Base-by-base conservation (phyloP, 2,888 invertebrate genomes). In the Leucozona laternaria region DNA sequence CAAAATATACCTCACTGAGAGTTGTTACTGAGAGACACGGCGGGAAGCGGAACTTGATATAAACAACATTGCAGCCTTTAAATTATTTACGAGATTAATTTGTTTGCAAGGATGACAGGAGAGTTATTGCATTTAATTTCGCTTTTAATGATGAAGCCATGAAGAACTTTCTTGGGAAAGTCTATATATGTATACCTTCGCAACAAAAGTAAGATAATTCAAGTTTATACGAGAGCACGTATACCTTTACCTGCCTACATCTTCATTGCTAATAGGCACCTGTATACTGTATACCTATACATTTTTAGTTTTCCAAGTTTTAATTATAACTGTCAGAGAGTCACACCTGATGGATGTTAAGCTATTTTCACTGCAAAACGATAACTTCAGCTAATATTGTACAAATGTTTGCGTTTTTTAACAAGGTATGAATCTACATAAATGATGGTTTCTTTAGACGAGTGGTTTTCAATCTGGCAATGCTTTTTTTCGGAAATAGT, bases 91-190 rank as follows among this genome's bases (percentile, higher is more conserved):
- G 78, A 50, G 86, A 86, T 86, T 79, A 82, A 86, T 82, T 86
- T 82, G 53, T 71, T 86, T 79, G 62, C 82, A 31, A 58, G 73
- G 73, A 82, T 82, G 86, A 86, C 86, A 79, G 86, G 28, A 71
- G 82, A 86, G 71, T 82, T 86, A 86, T 86, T 86, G 82, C 81
- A 22, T 75, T 86, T 79, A 86, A 86, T 82, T 86, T 82, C 22
- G 43, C 53, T 81, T 86, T 81, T 75, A 86, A 73, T 81, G 70
- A 45, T 60, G n/a, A n/a, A n/a, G 25, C 50, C 70, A 82, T 78
- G 78, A 64, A 70, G 78, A 43, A 53, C 72, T 73, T 73, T 76
- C 72, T 37, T 57, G n/a, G 22, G 50, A 62, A 76, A 68, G 48
- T 50, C 43, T 31, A 31, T 31, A 28, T 2, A 28, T 2, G 4